Evolutionary conservation across 2,797 vertebrate species (phyloP).

Genomic region (Cuculus canorus): DNA sequence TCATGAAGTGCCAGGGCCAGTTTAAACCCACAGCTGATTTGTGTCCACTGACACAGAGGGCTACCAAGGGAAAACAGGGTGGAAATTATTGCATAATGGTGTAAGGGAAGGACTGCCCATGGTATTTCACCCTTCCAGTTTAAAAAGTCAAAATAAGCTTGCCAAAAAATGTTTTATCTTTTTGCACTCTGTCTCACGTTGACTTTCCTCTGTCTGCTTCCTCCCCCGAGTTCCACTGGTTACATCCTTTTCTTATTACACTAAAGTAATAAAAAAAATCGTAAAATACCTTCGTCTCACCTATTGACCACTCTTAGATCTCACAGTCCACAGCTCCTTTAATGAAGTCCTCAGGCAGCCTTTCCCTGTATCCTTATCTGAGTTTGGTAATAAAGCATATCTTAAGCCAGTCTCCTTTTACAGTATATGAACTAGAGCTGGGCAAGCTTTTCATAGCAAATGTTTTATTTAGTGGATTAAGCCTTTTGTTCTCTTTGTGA

Average conservation of each 20-base stretch:
- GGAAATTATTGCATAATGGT: neutral
- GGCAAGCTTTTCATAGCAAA: slow-evolving; percentile 32
- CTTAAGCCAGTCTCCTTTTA: slow-evolving; percentile 31
- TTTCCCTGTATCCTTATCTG: slow-evolving; percentile 39
- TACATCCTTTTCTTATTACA: slow-evolving; percentile 17
- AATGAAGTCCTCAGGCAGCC: slow-evolving; percentile 6
- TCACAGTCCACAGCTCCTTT: neutral
- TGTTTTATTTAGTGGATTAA: slow-evolving; percentile 55
- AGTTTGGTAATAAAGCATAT: slow-evolving; percentile 38
- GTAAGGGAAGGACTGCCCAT: neutral
- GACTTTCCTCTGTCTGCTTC: neutral
- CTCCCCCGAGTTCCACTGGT: neutral
- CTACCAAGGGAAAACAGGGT: neutral
- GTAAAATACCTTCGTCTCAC: slow-evolving; percentile 12
- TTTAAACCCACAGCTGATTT: neutral
- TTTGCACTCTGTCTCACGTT: neutral
- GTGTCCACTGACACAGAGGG: neutral
- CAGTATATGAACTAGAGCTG: slow-evolving; percentile 19
- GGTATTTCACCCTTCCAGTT: neutral
- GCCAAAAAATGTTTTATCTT: slow-evolving; percentile 33
- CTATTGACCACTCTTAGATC: slow-evolving; percentile 30
- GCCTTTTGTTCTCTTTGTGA: slow-evolving; percentile 64
- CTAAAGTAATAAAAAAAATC: neutral
- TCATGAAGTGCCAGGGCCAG: neutral
- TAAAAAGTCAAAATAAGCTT: slow-evolving; percentile 26